Percentiles rank a stretch among this genome's conserved stretches.
Evolutionary conservation across 2,797 vertebrate genomes (phyloP).

Genomic region (Diceros bicornis): DNA sequence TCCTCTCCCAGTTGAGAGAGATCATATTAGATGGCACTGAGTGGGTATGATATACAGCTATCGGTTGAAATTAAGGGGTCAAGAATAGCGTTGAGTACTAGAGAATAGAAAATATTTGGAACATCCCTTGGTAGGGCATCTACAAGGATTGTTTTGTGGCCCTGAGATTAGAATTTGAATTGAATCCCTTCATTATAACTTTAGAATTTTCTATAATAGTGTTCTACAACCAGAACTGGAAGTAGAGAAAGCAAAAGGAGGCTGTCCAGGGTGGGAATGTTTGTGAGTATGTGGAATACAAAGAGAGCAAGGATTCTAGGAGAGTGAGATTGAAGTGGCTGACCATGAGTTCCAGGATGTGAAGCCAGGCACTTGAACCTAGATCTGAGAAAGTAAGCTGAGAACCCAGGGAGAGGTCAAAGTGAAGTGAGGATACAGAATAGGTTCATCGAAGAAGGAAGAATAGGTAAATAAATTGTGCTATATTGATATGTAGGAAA

Average conservation of each 20-base stretch:
- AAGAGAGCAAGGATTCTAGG: background rate
- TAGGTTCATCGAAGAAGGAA: background rate
- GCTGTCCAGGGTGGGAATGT: background rate
- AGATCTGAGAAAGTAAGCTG: background rate
- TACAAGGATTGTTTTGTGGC: slow-evolving; percentile 7
- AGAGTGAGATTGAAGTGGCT: background rate
- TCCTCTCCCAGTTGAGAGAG: background rate
- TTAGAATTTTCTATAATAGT: slow-evolving; percentile 14
- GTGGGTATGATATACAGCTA: background rate
- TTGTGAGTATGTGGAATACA: background rate
- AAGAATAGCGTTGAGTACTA: background rate
- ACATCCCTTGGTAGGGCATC: background rate
- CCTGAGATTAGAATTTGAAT: slow-evolving; percentile 41
- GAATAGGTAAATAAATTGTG: background rate
- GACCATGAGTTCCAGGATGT: background rate
- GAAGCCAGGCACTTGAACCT: background rate
- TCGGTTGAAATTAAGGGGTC: background rate
- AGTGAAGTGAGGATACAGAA: background rate
- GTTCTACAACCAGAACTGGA: background rate
- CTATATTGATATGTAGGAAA: background rate
- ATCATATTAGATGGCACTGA: background rate
- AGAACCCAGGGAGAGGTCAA: background rate
- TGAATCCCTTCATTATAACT: background rate
- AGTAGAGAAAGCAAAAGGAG: background rate
- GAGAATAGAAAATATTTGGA: slow-evolving; percentile 23